A percentile compares a stretch with the other conserved stretches of the same genome.
phyloP scores from a whole-genome alignment of 2,113 vertebrate genomes.

The Archocentrus centrarchus region DNA sequence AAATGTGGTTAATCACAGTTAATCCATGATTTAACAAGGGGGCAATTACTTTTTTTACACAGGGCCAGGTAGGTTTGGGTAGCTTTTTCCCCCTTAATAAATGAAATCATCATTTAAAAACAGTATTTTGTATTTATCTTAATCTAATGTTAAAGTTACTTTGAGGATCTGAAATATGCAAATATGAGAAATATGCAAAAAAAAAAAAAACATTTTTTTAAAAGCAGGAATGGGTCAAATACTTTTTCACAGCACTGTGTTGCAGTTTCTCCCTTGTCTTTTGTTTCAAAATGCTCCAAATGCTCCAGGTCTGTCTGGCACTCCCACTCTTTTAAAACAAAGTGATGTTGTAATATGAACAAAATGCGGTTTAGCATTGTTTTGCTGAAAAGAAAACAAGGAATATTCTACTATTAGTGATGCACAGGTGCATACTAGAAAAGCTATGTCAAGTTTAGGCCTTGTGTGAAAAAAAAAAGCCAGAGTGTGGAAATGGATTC shows the following conservation, averaged over 20 bases:
- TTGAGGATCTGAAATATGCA: background rate
- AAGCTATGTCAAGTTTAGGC: background rate
- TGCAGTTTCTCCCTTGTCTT: background rate
- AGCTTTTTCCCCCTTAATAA: no score
- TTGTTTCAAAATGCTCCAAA: background rate
- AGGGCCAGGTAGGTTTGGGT: background rate
- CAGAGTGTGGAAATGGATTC: no score
- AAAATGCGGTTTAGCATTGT: background rate
- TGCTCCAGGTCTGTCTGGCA: rapidly evolving
- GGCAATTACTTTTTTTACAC: background rate
- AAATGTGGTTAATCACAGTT: background rate
- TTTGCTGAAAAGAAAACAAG: no score
- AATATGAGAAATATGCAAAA: background rate
- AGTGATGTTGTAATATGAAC: background rate
- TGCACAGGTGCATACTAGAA: background rate
- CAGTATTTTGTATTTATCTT: background rate
- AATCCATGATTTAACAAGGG: background rate
- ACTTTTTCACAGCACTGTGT: background rate
- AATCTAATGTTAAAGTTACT: background rate
- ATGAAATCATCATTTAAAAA: no score
- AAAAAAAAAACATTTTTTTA: background rate
- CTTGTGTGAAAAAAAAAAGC: background rate
- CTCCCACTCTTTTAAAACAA: background rate
- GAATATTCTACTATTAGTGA: no score
- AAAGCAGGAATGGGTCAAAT: background rate